These are phyloP conservation scores for Serrognathus titanus DNA, from an alignment of 2,888 invertebrate genomes.

Conservation along the genomic window DNA sequence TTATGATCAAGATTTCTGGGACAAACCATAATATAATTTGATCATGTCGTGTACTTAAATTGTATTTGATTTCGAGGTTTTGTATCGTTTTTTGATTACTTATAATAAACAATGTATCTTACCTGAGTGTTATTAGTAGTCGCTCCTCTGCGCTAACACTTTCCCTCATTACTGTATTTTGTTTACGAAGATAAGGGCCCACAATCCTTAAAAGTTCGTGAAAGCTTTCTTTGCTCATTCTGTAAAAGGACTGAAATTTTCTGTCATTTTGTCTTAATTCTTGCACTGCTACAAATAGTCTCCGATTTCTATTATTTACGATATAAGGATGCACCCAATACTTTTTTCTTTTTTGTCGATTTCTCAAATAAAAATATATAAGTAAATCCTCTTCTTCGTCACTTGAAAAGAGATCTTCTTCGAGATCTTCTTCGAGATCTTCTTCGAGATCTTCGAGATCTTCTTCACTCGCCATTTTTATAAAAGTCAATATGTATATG, in stretches of 20 bases:
- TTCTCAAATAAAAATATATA: not conserved
- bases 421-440: too few relatives aligned
- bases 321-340: slow-evolving; percentile 10
- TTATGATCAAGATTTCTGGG: too few relatives aligned
- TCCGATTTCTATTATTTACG: slow-evolving; percentile 5
- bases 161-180: not conserved
- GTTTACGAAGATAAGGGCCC: not conserved
- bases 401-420: not conserved
- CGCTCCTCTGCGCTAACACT: not conserved
- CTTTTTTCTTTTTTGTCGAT: not conserved
- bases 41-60: too few relatives aligned
- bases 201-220: not conserved
- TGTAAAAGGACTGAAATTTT: slow-evolving; percentile 5
- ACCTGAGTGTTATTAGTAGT: not conserved
- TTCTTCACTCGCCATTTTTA: too few relatives aligned
- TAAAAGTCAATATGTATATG: too few relatives aligned
- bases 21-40: too few relatives aligned
- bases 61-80: too few relatives aligned
- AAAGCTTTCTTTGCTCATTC: not conserved
- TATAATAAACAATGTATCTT: not conserved
- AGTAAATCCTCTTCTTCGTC: not conserved
- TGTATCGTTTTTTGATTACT: too few relatives aligned
- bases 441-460: too few relatives aligned
- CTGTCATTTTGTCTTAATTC: slow-evolving; percentile 2
- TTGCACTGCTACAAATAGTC: slow-evolving; percentile 6